phyloP scores from a whole-genome alignment of 2,113 vertebrate genomes.

The Stigmatopora argus region DNA sequence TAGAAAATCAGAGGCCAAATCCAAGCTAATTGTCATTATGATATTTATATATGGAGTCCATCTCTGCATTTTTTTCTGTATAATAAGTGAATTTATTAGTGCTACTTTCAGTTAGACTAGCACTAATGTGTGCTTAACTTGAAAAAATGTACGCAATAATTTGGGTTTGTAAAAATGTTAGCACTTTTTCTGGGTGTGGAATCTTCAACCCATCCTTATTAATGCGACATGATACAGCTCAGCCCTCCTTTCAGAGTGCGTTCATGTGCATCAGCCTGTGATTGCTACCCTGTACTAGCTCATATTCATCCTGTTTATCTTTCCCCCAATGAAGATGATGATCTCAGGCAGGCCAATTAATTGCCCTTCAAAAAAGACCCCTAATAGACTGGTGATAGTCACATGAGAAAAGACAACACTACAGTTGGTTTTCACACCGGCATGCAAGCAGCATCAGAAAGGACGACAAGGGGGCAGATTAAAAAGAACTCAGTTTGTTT shows the following conservation, averaged over 20 bases:
- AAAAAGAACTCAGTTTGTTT: conserved; percentile 11
- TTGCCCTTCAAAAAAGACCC: conserved; percentile 18
- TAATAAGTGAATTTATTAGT: conserved; percentile 40
- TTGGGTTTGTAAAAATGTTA: neutral
- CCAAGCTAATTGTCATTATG: conserved; percentile 14
- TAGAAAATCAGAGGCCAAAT: conserved; percentile 1
- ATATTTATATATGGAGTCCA: conserved; percentile 33
- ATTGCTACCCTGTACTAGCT: conserved; percentile 12
- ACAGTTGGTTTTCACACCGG: conserved; percentile 9
- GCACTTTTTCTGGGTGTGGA: neutral
- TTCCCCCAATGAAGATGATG: conserved; percentile 21
- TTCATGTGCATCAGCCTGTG: conserved; percentile 8
- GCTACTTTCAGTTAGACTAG: conserved; percentile 16
- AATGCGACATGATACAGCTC: neutral
- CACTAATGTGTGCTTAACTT: neutral
- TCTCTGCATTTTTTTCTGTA: conserved; percentile 15
- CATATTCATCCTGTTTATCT: conserved; percentile 37
- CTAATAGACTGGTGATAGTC: conserved; percentile 28
- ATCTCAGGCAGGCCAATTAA: conserved; percentile 48
- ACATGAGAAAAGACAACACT: conserved; percentile 10
- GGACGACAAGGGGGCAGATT: conserved; percentile 8
- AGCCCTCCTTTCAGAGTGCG: neutral
- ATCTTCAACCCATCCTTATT: neutral
- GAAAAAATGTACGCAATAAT: neutral
- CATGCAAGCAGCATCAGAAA: conserved; percentile 23